Evolutionary conservation across 1,140 invertebrate genomes (phyloP), one percentile per base, ranked within the genome.

Genomic region (Nephotettix cincticeps): DNA sequence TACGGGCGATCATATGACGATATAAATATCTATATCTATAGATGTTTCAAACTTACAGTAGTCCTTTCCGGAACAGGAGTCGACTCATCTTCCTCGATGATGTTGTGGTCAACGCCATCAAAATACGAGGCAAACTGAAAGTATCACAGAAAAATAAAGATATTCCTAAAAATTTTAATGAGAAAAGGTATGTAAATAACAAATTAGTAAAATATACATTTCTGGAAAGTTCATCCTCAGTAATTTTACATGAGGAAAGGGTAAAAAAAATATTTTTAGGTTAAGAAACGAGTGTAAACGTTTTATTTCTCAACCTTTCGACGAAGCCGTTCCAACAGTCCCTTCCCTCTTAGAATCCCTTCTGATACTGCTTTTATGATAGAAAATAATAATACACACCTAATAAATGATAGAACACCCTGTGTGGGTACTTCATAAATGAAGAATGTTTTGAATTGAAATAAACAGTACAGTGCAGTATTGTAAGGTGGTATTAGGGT

Each of bases 71-170:
- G 47, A 19, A 4, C 3, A 2, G 47, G 21, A 19, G 47, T 51
- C 14, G 47, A 51, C 3, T 51, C 47, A n/a, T 51, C 47, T 51
- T 51, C 47, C 21, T 51, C 47, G 3, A 51, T n/a, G 4, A 51
- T 21, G 19, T 51, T 51, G 14, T 17, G 47, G 21, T 51, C 47
- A 17, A 51, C 47, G 19, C 47, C 47, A 51, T 51, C 47, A 51
- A 51, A 51, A n/a, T 51, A 51, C 6, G 47, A 51, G 21, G 47
- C 47, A 51, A 51, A 51, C 47, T 51, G 47, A 6, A 51, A 51
- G 4, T n/a, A n/a, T n/a, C n/a, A n/a, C n/a, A n/a, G n/a, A n/a
- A n/a, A n/a, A n/a, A n/a, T n/a, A n/a, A n/a, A n/a, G n/a, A n/a
- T n/a, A n/a, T n/a, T n/a, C n/a, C n/a, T n/a, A n/a, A n/a, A n/a